Evolutionary conservation across 2,113 vertebrate species (phyloP).

Genomic region (Dryoscopus gambensis): DNA sequence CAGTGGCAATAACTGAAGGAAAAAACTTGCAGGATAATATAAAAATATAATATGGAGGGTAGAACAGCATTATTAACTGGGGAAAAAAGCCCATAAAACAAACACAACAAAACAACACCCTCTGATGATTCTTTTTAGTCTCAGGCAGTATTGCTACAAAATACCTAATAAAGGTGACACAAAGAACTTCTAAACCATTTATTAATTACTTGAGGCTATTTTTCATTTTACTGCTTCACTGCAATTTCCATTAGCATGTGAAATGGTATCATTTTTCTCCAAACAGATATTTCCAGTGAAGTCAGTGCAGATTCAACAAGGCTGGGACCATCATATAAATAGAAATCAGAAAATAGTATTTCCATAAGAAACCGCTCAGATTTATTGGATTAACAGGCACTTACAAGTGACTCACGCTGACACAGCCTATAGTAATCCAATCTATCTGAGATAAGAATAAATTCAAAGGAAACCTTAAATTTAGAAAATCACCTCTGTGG

Average conservation of each 20-base stretch:
- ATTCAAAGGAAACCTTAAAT: conserved; percentile 21
- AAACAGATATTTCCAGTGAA: conserved; percentile 2
- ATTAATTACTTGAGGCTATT: not conserved
- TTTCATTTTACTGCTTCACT: not conserved
- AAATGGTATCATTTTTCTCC: not conserved
- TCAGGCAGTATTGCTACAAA: not conserved
- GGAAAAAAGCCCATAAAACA: not conserved
- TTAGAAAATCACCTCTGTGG: not conserved
- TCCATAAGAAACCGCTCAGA: conserved; percentile 20
- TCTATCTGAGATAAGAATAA: not conserved
- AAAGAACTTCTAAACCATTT: not conserved
- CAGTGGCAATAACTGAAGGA: not conserved
- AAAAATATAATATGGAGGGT: not conserved
- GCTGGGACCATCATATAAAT: conserved; percentile 6
- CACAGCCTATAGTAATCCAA: conserved; percentile 27
- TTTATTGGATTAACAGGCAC: conserved; percentile 55
- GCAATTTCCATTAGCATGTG: not conserved
- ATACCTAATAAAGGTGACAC: not conserved
- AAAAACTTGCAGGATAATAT: not conserved
- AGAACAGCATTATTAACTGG: not conserved
- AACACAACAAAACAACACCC: not conserved
- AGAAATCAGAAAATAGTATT: conserved; percentile 40
- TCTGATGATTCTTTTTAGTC: not conserved
- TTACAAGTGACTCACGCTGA: conserved; percentile 48
- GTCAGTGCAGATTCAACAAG: not conserved